phyloP scores from a whole-genome alignment of 2,113 vertebrate species.

The Pyrgilauda ruficollis region DNA sequence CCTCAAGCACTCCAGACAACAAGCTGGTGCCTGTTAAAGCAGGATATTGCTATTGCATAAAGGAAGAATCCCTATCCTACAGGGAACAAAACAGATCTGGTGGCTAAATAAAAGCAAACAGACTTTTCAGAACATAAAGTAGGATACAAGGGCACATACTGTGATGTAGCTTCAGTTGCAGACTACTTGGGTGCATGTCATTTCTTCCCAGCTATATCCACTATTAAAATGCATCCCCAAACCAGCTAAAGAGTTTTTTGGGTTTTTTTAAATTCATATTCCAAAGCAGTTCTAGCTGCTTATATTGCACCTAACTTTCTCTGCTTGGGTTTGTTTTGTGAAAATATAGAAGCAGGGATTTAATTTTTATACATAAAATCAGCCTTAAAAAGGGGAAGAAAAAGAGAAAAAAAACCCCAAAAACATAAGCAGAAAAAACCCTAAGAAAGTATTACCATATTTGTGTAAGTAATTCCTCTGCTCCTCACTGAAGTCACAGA shows the following conservation, averaged over 20 bases:
- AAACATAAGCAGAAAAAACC: rapidly evolving
- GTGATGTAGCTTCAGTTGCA: background rate
- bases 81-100: background rate
- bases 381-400: background rate
- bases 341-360: background rate
- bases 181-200: background rate
- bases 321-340: background rate
- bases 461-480: background rate
- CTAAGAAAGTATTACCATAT: background rate
- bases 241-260: background rate
- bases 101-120: background rate
- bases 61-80: constrained; percentile 9
- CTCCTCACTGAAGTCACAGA: background rate
- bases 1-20: background rate
- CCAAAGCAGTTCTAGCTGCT: background rate
- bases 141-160: background rate
- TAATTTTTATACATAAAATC: background rate
- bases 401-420: rapidly evolving
- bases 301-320: background rate
- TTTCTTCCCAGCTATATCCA: background rate
- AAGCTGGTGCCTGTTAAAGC: background rate
- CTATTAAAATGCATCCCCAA: background rate
- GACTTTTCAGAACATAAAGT: background rate
- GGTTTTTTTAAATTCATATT: background rate
- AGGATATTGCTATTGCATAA: constrained; percentile 3